Percentiles rank a stretch among this genome's conserved stretches.
Evolutionary conservation across 2,797 vertebrate genomes (phyloP).

Genomic region (Taeniopygia guttata): DNA sequence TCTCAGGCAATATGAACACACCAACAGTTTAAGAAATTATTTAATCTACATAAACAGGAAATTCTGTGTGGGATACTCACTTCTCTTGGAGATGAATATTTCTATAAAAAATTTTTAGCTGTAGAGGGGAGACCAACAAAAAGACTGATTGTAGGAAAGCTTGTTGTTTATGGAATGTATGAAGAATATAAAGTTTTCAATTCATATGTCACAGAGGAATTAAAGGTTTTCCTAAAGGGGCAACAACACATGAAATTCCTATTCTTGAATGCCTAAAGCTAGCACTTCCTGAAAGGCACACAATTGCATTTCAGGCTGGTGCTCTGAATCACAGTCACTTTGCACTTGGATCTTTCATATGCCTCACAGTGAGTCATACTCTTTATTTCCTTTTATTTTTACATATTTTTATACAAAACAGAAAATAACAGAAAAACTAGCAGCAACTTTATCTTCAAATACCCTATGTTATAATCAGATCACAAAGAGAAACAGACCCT

Average conservation of each 20-base stretch:
- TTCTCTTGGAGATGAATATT: background rate
- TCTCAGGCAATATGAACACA: background rate
- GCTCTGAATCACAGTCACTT: background rate
- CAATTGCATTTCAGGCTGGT: background rate
- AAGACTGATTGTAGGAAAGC: background rate
- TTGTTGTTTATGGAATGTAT: background rate
- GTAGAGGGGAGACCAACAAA: background rate
- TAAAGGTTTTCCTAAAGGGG: slow-evolving; percentile 20
- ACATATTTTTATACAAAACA: background rate
- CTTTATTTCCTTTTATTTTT: background rate
- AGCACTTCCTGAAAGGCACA: background rate
- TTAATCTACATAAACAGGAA: slow-evolving; percentile 13
- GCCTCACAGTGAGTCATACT: background rate
- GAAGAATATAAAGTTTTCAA: background rate
- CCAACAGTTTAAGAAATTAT: background rate
- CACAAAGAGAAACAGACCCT: background rate
- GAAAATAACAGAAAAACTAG: background rate
- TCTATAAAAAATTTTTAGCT: background rate
- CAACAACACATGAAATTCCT: background rate
- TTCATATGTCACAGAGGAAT: background rate
- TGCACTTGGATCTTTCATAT: background rate
- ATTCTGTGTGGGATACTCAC: background rate
- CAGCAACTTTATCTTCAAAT: background rate
- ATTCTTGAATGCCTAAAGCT: background rate
- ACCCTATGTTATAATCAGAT: background rate